phyloP scores from a whole-genome alignment of 2,797 vertebrate genomes.

The Enteromius trimaculatus region DNA sequence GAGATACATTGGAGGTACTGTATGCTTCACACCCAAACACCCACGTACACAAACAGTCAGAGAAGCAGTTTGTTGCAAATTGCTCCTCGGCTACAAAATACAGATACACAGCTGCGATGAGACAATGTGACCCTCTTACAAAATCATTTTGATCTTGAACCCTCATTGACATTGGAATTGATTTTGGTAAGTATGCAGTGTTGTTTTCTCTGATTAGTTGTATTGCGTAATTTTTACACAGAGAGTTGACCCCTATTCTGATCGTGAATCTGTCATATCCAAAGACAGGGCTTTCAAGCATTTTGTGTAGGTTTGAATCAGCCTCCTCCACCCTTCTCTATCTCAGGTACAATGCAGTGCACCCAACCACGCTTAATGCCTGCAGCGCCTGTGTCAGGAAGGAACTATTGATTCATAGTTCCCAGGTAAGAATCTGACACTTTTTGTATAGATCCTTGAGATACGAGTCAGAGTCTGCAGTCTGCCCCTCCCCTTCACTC shows the following conservation, averaged over 20 bases:
- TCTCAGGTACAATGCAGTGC: slow-evolving; percentile 55
- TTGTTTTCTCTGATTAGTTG: neutral
- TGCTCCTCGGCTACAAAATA: neutral
- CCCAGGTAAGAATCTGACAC: slow-evolving; percentile 73
- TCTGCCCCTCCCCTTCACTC: slow-evolving; percentile 51
- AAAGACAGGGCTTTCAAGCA: neutral
- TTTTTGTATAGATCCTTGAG: slow-evolving; percentile 70
- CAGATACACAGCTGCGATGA: neutral
- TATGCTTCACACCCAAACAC: slow-evolving; percentile 2
- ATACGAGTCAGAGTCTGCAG: slow-evolving; percentile 65
- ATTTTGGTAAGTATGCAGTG: slow-evolving; percentile 25
- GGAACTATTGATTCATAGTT: slow-evolving; percentile 72
- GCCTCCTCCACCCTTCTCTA: slow-evolving; percentile 19
- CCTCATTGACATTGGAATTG: slow-evolving; percentile 22
- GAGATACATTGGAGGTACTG: neutral
- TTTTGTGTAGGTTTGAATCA: slow-evolving; percentile 24
- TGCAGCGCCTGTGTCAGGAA: slow-evolving; percentile 69
- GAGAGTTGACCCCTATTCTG: neutral
- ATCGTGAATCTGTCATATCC: neutral
- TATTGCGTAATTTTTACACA: slow-evolving; percentile 5
- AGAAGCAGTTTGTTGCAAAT: slow-evolving; percentile 2
- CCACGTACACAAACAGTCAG: slow-evolving; percentile 10
- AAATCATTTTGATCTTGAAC: slow-evolving; percentile 22
- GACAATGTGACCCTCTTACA: slow-evolving; percentile 34
- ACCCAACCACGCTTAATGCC: slow-evolving; percentile 56